Evolutionary conservation across 2,797 vertebrate genomes (phyloP), one percentile per base, ranked within the genome.

Genomic region (Saxicola maurus): DNA sequence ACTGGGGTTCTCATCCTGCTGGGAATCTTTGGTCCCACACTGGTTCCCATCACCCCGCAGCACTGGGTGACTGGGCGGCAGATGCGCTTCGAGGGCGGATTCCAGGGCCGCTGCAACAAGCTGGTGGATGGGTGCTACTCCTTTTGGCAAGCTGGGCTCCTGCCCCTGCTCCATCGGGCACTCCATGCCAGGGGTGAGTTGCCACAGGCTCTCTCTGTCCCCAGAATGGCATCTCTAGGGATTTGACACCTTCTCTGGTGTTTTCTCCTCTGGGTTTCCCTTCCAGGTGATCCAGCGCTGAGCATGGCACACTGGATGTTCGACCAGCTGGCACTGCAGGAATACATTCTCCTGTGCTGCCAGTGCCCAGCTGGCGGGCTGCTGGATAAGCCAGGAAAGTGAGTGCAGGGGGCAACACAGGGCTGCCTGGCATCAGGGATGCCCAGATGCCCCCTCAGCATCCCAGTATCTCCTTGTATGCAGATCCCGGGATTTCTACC

Each of bases 81-180:
- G 96, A 99, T 99, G 99, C 96, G 98, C 4, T 99, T 98, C 7
- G 99, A 99, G 96, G 99, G 99, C 0, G 99, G 99, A 18, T 99
- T 99, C 96, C 99, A 99, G 94, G 99, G 99, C 17, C 98, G 99
- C 87, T 99, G 98, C 81, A 99, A 99, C 90, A 99, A 99, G 95
- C 97, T 99, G 96, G 99, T 99, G 95, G 99, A 99, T 1, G 99
- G 99, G 71, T 99, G 99, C 96, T 99, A 99, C 95, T 99, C 99
- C 31, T 99, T 99, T 96, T 99, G 99, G 99, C 99, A 99, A 97
- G 99, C 98, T 0, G 99, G 99, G 28, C 97, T 99, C 61, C 96
- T 99, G 82, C 98, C 99, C 4, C 97, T 99, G 5, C 97, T 99
- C 38, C 99, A 99, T 97, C 97, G 98, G 7, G 98, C 98, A 1